Evolutionary conservation across 2,797 vertebrate genomes (phyloP).

Genomic region (Psittacula echo): DNA sequence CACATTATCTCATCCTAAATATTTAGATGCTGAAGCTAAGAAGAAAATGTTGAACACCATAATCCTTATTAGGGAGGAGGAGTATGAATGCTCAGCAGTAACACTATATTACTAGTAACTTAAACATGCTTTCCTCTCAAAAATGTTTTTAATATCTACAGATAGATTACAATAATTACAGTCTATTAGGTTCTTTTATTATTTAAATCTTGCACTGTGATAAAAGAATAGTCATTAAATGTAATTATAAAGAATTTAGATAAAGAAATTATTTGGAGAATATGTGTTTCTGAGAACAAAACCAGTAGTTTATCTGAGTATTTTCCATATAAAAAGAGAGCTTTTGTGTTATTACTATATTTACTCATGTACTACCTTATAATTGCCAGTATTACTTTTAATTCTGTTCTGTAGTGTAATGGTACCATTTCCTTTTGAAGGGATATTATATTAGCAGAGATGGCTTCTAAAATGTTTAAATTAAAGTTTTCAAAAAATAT

Average conservation of each 20-base stretch:
- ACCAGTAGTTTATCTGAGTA: background rate
- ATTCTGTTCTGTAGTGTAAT: background rate
- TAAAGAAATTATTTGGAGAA: slow-evolving; percentile 35
- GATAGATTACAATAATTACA: slow-evolving; percentile 50
- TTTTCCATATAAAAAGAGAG: slow-evolving; percentile 3
- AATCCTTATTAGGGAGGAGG: slow-evolving; percentile 53
- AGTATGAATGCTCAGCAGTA: slow-evolving; percentile 29
- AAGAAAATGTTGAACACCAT: background rate
- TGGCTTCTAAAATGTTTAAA: background rate
- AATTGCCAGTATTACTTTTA: background rate
- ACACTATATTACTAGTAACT: background rate
- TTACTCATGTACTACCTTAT: background rate
- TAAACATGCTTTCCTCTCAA: background rate
- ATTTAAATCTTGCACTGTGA: slow-evolving; percentile 39
- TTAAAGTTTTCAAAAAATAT: background rate
- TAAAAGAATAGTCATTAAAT: slow-evolving; percentile 54
- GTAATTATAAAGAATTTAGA: slow-evolving; percentile 55
- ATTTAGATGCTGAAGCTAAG: background rate
- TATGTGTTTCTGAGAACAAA: slow-evolving; percentile 14
- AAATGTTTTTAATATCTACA: slow-evolving; percentile 37
- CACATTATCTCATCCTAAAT: background rate
- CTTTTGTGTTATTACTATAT: background rate
- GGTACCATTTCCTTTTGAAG: background rate
- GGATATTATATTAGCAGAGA: background rate
- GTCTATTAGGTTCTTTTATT: slow-evolving; percentile 43